Percentiles rank a stretch among this genome's conserved stretches.
Conservation (phyloP, 2,113 vertebrate genomes). For the Dunckerocampus dactyliophorus region DNA sequence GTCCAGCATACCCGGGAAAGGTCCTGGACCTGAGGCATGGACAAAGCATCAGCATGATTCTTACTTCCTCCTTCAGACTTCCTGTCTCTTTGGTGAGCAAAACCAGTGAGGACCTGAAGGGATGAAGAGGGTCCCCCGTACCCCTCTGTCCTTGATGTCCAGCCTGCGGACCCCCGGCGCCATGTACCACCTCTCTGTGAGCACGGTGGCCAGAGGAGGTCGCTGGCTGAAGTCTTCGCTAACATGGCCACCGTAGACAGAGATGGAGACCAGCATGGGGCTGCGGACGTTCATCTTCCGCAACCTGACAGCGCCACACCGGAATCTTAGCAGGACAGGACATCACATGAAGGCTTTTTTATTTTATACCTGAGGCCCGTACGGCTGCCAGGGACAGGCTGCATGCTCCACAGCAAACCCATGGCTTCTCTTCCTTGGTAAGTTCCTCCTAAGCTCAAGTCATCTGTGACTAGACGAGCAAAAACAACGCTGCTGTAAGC, state of each 20-base stretch:
- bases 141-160: constrained; percentile 35
- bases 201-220: constrained; percentile 37
- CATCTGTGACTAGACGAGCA: constrained; percentile 49
- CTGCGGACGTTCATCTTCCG: constrained; percentile 59
- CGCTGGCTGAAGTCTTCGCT: constrained; percentile 46
- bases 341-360: neutral
- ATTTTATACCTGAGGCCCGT: constrained; percentile 58
- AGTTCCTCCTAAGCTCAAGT: constrained; percentile 66
- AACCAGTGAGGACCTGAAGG: constrained; percentile 60
- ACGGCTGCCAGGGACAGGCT: constrained; percentile 61
- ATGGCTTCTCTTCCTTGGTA: constrained; percentile 67
- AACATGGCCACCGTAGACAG: constrained; percentile 53
- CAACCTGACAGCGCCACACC: constrained; percentile 47
- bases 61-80: no score
- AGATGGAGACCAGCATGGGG: constrained; percentile 63
- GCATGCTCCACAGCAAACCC: constrained; percentile 74
- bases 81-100: neutral
- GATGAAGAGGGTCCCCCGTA: constrained; percentile 65
- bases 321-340: neutral
- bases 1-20: constrained; percentile 70
- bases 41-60: neutral
- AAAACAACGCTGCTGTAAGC: neutral
- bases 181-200: constrained; percentile 71
- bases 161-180: constrained; percentile 67
- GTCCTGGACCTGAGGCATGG: constrained; percentile 64